Evolutionary conservation across 2,888 invertebrate species (phyloP), one percentile per base, ranked within the genome.

Genomic region (Acleris cristana): DNA sequence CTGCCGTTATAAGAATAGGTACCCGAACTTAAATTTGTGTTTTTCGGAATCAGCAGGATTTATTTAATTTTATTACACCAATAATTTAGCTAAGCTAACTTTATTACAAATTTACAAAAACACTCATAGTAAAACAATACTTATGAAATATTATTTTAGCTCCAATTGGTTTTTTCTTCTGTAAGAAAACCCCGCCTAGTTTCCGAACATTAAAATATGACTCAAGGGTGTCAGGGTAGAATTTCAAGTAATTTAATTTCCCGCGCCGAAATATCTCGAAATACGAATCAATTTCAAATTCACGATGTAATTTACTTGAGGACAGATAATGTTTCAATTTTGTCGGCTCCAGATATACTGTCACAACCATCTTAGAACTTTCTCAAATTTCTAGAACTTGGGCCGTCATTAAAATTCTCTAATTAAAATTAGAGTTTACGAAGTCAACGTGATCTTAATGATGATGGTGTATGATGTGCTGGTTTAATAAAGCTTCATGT

Each of bases 301-400:
- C 77, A 84, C 86, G 86, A 88, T 86, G 88, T 85, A 86, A 88
- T 89, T 85, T 86, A 76, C 79, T 77, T 71, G 77, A 77, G 76
- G 52, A 56, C 66, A 66, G 80, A 76, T 82, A 85, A 84, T 84
- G 81, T 87, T 86, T 84, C 83, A 85, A 83, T 85, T 83, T 71
- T 55, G 59, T 51, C 53, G 23, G 49, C 52, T 58, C 53, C 53
- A 67, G 62, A 48, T 52, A 67, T 54, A 63, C 62, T 44, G 67
- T 58, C 62, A 58, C 67, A 48, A 54, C 57, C 63, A 48, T 56
- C 48, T 62, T 58, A 63, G 67, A 67, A 67, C 63, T 58, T 66
- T 62, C 57, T 34, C 61, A 53, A 56, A 53, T 52, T 67, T 62
- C 53, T 62, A 67, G 62, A 52, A 67, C 57, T 62, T 62, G 26